Base-by-base conservation (phyloP, 2,113 vertebrate species). In the Halcyon malimbica region DNA sequence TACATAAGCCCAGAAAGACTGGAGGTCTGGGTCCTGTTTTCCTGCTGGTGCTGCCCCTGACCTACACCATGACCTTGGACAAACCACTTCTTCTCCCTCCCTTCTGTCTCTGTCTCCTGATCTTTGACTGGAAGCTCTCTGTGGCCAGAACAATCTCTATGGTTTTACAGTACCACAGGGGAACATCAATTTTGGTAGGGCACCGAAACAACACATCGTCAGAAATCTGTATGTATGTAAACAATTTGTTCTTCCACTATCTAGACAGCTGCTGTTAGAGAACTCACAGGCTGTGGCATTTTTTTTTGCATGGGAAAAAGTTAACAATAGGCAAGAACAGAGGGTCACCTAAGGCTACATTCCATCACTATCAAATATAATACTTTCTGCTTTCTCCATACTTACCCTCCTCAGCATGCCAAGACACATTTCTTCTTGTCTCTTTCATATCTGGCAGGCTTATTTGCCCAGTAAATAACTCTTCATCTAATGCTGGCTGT, bases 301-400 rank as follows among this genome's bases (percentile, higher is more conserved):
- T 76, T 84, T 84, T 74, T 48, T 75, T 56, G 2, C 41, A 69
- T 82, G 89, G 75, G 87, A 92, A 92, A 63, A 96, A 89, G 67
- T 93, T 90, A 95, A 93, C 89, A 92, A 92, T 87, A 79, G 77
- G 54, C 75, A 87, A 89, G 60, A 89, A 79, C 1, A 48, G 70
- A 92, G 70, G 94, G 95, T 96, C 95, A 94, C 87, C 67, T 94
- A 86, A 94, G 95, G 95, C 57, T 1, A 97, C 87, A 93, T 96
- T 95, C 94, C 83, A 77, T 76, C 18, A 7, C 90, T 93, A 95
- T 96, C 92, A 84, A 85, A 94, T 87, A 57, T 69, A 92, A 64
- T 89, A 84, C 77, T 91, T 95, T 87, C 41, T 87, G 63, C 77
- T 95, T 95, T 93, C 90, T 89, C 80, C 80, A 75, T 81, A 71